Evolutionary conservation across 2,797 vertebrate species (phyloP).

Genomic region (Anguilla pacifica): DNA sequence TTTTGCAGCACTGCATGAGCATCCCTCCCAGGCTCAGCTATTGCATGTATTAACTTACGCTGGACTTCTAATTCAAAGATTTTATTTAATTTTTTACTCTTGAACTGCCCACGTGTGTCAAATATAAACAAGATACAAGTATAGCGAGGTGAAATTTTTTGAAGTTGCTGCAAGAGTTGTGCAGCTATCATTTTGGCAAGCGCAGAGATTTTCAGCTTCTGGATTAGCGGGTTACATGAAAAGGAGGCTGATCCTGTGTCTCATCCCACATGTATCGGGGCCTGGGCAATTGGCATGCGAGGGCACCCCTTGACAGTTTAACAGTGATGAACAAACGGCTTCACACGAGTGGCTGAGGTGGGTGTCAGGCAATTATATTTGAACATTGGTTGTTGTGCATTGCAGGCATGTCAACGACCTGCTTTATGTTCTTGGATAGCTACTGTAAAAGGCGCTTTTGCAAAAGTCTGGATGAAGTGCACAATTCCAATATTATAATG

Average conservation of each 20-base stretch:
- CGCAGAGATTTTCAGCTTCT: not conserved
- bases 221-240: not conserved
- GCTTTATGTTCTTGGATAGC: not conserved
- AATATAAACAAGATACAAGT: not conserved
- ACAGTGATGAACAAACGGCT: not conserved
- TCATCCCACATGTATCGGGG: not conserved
- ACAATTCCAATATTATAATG: not conserved
- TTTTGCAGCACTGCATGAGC: not conserved
- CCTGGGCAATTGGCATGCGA: not conserved
- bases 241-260: not conserved
- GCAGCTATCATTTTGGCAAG: too few relatives aligned
- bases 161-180: not conserved
- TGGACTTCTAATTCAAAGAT: not conserved
- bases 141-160: not conserved
- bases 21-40: not conserved
- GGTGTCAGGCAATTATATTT: not conserved
- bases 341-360: not conserved
- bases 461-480: not conserved
- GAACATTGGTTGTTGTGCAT: not conserved
- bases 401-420: not conserved
- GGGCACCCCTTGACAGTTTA: not conserved
- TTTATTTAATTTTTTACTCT: not conserved
- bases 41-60: not conserved
- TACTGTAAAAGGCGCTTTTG: not conserved
- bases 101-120: not conserved